Base-by-base conservation (phyloP, 2,113 vertebrate genomes). In the Trogon melanurus region DNA sequence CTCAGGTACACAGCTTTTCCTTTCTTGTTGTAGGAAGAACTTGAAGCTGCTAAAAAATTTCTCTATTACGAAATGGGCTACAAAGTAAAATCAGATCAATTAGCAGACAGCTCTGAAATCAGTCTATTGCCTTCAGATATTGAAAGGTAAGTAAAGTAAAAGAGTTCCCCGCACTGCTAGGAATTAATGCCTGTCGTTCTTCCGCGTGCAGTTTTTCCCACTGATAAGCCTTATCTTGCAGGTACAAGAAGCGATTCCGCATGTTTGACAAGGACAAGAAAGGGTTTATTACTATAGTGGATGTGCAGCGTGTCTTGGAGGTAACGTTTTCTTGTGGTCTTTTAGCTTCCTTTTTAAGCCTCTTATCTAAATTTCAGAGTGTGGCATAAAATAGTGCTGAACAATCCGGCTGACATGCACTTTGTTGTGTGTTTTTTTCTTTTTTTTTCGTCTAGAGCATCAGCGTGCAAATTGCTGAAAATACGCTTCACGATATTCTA, bases 21-120 rank as follows among this genome's bases (percentile, higher is more conserved):
- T 47, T 70, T 79, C 93, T 23, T 95, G 5, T 94, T 90, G 50
- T 56, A 99, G 99, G 98, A 98, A 29, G 98, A 99, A 97, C 98
- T 99, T 13, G 98, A 98, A 64, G 95, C 97, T 5, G 99, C 99
- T 0, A 98, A 82, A 94, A 98, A 96, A 65, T 99, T 99, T 75
- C 96, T 99, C 18, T 98, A 99, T 86, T 98, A 98, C 1, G 99
- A 99, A 97, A 99, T 99, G 99, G 99, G 99, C 96, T 99, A 99
- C 98, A 99, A 99, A 96, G 98, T 99, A 36, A 99, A 99, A 20
- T 98, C 98, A 9, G 99, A 99, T 71, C 99, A 99, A 70, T 95
- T 99, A 57, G 98, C 98, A 62, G 98, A 98, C 97, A 98, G 97
- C 1, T 97, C 98, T 9, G 99, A 99, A 98, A 99, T 99, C 96